Conservation (phyloP, 2,797 vertebrate species). For the Carapus acus region DNA sequence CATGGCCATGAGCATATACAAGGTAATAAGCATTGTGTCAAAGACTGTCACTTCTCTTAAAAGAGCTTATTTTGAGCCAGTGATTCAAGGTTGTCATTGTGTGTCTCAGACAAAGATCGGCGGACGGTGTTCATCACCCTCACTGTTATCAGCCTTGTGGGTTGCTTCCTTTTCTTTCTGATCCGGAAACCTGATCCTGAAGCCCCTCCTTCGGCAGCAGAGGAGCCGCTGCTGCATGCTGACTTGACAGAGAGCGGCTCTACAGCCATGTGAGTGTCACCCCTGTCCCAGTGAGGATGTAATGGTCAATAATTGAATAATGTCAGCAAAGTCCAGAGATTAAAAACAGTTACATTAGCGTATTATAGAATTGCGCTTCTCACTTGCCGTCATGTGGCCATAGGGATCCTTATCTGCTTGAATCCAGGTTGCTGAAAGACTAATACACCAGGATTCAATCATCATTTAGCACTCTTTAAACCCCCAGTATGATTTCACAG, state of each 20-base stretch:
- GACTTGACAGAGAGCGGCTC: constrained; percentile 52
- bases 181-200: constrained; percentile 80
- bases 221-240: constrained; percentile 52
- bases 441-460: too few relatives aligned
- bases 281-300: not conserved
- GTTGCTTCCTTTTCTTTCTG: constrained; percentile 94
- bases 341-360: too few relatives aligned
- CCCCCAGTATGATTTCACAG: too few relatives aligned
- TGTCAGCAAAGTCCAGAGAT: too few relatives aligned
- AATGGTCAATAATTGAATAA: too few relatives aligned
- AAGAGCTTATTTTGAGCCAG: constrained; percentile 2
- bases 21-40: constrained; percentile 62
- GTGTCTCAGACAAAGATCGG: constrained; percentile 81
- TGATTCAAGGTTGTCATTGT: constrained; percentile 24
- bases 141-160: constrained; percentile 93
- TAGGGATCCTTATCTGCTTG: too few relatives aligned
- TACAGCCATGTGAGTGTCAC: constrained; percentile 37
- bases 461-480: too few relatives aligned
- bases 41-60: not conserved
- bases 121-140: constrained; percentile 93
- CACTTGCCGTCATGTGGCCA: too few relatives aligned
- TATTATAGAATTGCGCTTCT: too few relatives aligned
- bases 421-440: too few relatives aligned
- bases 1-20: constrained; percentile 87
- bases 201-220: constrained; percentile 29